Evolutionary conservation across 2,797 vertebrate species (phyloP).

Genomic region (Peromyscus aztecus): DNA sequence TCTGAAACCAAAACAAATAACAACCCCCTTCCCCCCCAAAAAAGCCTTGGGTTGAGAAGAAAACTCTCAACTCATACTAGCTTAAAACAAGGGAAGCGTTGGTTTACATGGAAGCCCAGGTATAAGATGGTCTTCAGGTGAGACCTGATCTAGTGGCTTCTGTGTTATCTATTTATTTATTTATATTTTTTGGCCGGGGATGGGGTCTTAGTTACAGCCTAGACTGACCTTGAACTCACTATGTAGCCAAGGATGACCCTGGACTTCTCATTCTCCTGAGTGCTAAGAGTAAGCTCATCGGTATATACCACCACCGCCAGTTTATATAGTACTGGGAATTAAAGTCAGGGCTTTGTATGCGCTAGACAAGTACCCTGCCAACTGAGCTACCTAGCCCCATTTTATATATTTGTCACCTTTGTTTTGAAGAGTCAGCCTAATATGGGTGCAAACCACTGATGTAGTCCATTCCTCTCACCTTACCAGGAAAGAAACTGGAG

Average conservation of each 20-base stretch:
- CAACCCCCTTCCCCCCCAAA: too few species aligned
- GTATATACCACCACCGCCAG: background rate
- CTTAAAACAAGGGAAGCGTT: conserved; percentile 27
- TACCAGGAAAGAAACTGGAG: background rate
- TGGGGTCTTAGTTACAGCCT: background rate
- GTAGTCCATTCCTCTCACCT: background rate
- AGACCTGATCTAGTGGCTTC: background rate
- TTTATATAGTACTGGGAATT: background rate
- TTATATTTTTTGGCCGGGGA: background rate
- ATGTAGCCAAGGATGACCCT: background rate
- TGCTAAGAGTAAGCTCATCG: background rate
- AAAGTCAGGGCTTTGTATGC: background rate
- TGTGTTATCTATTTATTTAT: background rate
- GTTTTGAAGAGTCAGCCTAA: background rate
- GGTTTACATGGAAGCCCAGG: background rate
- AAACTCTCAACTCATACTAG: conserved; percentile 19
- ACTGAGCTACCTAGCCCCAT: background rate
- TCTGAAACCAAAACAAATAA: background rate
- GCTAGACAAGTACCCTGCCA: background rate
- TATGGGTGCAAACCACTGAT: background rate
- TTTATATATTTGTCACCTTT: background rate
- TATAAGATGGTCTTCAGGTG: background rate
- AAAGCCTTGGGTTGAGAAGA: background rate
- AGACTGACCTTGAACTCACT: background rate
- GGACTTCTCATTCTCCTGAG: background rate